phyloP scores from a whole-genome alignment of 2,113 vertebrate species.

The Pollachius pollachius region DNA sequence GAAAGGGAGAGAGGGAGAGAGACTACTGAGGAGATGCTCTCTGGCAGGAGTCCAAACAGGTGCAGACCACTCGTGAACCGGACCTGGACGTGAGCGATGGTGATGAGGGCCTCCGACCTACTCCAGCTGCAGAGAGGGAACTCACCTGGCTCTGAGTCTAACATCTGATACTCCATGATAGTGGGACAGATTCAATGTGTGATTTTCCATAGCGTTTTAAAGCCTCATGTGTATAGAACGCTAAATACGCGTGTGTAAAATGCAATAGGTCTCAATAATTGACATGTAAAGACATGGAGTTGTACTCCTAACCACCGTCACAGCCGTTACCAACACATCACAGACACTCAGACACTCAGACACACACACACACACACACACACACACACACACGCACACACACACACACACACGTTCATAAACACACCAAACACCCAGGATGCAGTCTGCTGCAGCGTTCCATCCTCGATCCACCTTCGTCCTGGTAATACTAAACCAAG shows the following conservation, averaged over 20 bases:
- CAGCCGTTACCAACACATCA: background rate
- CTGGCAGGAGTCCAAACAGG: constrained; percentile 37
- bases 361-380: constrained; percentile 5
- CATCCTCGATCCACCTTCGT: constrained; percentile 37
- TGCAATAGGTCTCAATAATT: too few relatives aligned
- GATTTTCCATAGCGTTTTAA: too few relatives aligned
- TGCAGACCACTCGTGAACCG: constrained; percentile 41
- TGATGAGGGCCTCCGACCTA: constrained; percentile 36
- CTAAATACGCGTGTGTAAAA: too few relatives aligned
- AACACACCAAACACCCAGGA: constrained; percentile 15
- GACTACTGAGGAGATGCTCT: constrained; percentile 29
- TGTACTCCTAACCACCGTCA: constrained; percentile 45
- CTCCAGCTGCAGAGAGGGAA: too few relatives aligned
- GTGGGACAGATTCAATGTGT: too few relatives aligned
- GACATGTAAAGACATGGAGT: constrained; percentile 30
- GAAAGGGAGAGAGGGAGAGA: constrained; percentile 6
- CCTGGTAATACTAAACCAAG: constrained; percentile 45
- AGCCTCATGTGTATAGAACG: too few relatives aligned
- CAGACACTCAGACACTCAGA: background rate
- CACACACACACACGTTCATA: background rate
- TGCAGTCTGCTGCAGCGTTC: constrained; percentile 32
- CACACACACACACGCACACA: constrained; percentile 9
- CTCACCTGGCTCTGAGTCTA: too few relatives aligned
- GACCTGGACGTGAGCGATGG: constrained; percentile 57
- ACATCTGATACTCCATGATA: too few relatives aligned